These are phyloP conservation scores for Catagonus wagneri DNA, from an alignment of 2,113 vertebrate genomes.

Conservation along the genomic window DNA sequence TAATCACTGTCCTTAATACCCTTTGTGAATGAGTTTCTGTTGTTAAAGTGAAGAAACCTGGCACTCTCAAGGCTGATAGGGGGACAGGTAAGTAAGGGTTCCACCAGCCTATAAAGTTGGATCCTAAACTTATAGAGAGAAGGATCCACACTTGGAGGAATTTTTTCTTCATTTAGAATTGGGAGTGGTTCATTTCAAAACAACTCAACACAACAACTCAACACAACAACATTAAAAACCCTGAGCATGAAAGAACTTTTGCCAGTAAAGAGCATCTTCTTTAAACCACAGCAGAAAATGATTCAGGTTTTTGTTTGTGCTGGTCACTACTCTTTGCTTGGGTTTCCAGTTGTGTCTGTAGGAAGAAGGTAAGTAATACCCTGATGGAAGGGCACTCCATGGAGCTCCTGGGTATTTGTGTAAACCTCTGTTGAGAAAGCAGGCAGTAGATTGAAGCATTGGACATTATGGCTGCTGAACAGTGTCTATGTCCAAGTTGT, in stretches of 20 bases:
- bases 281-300: conserved; percentile 32
- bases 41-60: conserved; percentile 38
- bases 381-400: not conserved
- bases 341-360: not conserved
- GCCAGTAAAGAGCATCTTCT: conserved; percentile 10
- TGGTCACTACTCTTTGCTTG: not conserved
- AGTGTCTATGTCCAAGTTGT: not conserved
- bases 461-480: not conserved
- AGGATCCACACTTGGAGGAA: not conserved
- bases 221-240: not conserved
- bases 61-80: not conserved
- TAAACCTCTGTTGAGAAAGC: conserved; percentile 19
- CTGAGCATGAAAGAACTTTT: conserved; percentile 18
- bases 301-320: conserved; percentile 10
- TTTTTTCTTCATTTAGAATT: not conserved
- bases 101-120: not conserved
- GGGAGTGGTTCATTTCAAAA: not conserved
- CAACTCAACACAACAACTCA: not conserved
- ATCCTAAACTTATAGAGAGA: not conserved
- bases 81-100: not conserved
- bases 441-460: not conserved
- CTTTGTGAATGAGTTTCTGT: not conserved
- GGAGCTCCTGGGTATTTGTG: not conserved
- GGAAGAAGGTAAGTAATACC: not conserved
- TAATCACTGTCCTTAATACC: not conserved